Percentiles rank a stretch among this genome's conserved stretches.
Evolutionary conservation across 2,888 invertebrate species (phyloP).

Genomic region (Hoplodrina blanda): DNA sequence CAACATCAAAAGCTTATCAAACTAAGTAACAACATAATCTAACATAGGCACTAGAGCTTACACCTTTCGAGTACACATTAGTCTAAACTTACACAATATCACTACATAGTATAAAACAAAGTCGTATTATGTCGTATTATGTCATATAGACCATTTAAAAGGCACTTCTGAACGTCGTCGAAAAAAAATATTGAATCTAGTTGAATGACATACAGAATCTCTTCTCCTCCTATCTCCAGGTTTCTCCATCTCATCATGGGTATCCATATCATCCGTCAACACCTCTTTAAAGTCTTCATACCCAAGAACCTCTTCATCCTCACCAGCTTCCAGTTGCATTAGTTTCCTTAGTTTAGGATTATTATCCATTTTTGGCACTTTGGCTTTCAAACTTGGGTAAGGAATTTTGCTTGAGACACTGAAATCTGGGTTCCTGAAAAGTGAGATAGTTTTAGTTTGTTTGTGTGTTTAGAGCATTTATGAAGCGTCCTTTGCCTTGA

Average conservation of each 20-base stretch:
- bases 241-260: conserved; percentile 71
- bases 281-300: conserved; percentile 80
- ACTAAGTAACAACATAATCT: too few species aligned
- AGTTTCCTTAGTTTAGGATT: conserved; percentile 69
- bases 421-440: conserved; percentile 59
- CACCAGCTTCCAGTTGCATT: conserved; percentile 71
- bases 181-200: too few species aligned
- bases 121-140: too few species aligned
- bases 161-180: too few species aligned
- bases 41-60: too few species aligned
- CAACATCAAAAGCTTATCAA: too few species aligned
- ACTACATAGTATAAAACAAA: too few species aligned
- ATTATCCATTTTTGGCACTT: conserved; percentile 14
- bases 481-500: too few species aligned
- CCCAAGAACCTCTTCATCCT: conserved; percentile 72
- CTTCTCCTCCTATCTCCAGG: conserved; percentile 70
- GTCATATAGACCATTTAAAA: too few species aligned
- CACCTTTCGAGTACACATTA: too few species aligned
- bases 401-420: not conserved
- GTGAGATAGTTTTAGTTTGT: not conserved
- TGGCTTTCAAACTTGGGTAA: not conserved
- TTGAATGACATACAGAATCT: conserved; percentile 11
- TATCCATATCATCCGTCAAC: conserved; percentile 70
- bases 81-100: too few species aligned
- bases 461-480: too few species aligned